phyloP scores from a whole-genome alignment of 1,140 invertebrate genomes.

The Steinernema feltiae region DNA sequence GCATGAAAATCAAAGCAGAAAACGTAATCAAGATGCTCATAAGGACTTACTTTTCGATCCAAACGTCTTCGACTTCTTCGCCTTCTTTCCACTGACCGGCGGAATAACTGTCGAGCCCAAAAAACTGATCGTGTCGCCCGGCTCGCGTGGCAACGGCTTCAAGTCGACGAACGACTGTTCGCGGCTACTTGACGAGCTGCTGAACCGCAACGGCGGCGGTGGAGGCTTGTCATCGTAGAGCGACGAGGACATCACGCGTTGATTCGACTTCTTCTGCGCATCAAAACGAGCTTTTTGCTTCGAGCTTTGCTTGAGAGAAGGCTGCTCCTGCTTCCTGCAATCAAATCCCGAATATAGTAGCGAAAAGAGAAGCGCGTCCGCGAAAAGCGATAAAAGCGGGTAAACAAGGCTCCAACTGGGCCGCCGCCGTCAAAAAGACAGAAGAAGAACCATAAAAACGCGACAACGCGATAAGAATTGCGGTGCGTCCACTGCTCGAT shows the following conservation, averaged over 20 bases:
- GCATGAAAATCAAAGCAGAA: slow-evolving; percentile 19
- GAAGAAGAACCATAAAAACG: neutral
- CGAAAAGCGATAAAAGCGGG: neutral
- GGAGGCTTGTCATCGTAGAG: slow-evolving; percentile 47
- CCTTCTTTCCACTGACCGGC: slow-evolving; percentile 32
- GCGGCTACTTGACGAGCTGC: slow-evolving; percentile 19
- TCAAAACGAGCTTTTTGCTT: neutral
- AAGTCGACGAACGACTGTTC: slow-evolving; percentile 35
- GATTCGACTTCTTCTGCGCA: neutral
- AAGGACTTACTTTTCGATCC: slow-evolving; percentile 38
- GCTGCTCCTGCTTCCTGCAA: neutral
- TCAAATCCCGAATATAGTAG: neutral
- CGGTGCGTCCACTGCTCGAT: too few relatives aligned
- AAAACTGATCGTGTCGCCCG: slow-evolving; percentile 20
- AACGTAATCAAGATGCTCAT: neutral
- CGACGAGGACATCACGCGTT: slow-evolving; percentile 31
- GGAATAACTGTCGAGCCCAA: slow-evolving; percentile 23
- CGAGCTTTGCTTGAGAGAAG: too few relatives aligned
- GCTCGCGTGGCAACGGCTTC: slow-evolving; percentile 46
- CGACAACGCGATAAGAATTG: neutral
- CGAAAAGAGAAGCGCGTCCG: neutral
- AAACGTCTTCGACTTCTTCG: slow-evolving; percentile 40
- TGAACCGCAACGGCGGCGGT: slow-evolving; percentile 43
- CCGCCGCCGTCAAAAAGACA: neutral
- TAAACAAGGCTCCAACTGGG: neutral